A percentile compares a stretch with the other conserved stretches of the same genome.
phyloP scores from a whole-genome alignment of 2,797 vertebrate species.

The Clarias laeviceps region DNA sequence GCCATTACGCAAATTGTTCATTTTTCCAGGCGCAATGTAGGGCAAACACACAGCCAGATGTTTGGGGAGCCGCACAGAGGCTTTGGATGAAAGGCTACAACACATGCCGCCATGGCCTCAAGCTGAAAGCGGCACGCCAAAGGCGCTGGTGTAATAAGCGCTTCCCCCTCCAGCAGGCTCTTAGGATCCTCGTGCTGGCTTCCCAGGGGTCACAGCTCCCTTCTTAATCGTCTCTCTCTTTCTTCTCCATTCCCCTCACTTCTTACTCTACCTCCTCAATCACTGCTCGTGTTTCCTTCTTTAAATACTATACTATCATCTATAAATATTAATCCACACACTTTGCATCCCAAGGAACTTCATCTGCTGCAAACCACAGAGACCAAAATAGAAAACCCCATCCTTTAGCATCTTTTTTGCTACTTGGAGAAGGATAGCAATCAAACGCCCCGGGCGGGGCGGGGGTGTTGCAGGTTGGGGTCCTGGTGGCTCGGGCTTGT shows the following conservation, averaged over 20 bases:
- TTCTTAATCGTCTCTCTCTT: not conserved
- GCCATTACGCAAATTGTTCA: slow-evolving; percentile 49
- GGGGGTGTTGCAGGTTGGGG: too few relatives aligned
- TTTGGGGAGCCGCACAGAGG: slow-evolving; percentile 58
- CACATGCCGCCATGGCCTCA: slow-evolving; percentile 41
- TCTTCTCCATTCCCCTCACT: not conserved
- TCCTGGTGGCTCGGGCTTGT: too few relatives aligned
- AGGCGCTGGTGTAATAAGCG: slow-evolving; percentile 55
- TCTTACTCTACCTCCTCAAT: not conserved
- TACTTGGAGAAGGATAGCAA: too few relatives aligned
- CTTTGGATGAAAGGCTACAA: slow-evolving; percentile 57
- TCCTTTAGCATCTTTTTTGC: too few relatives aligned
- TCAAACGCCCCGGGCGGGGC: too few relatives aligned
- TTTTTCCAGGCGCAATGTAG: slow-evolving; percentile 54
- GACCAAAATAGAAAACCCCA: too few relatives aligned
- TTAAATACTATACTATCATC: slow-evolving; percentile 20
- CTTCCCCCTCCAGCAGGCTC: slow-evolving; percentile 48
- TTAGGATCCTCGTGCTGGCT: slow-evolving; percentile 45
- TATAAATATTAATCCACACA: slow-evolving; percentile 54
- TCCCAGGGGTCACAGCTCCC: slow-evolving; percentile 45
- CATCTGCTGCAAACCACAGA: slow-evolving; percentile 26
- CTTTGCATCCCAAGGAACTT: not conserved
- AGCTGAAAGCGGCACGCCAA: slow-evolving; percentile 48
- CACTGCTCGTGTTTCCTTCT: not conserved
- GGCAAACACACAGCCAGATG: slow-evolving; percentile 64